Evolutionary conservation across 1,140 invertebrate species (phyloP).

Genomic region (Diabrotica virgifera): DNA sequence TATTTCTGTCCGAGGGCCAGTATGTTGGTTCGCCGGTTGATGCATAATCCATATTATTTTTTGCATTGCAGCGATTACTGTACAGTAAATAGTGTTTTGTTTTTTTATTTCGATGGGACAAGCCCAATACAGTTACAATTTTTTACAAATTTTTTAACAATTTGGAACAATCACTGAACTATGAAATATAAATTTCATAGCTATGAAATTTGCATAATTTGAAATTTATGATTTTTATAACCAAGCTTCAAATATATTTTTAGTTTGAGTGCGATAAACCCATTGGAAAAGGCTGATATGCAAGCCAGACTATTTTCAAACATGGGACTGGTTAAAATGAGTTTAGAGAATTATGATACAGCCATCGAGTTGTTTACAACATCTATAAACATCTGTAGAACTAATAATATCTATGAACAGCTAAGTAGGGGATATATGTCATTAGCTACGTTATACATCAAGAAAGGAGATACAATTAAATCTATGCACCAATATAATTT

Average conservation of each 20-base stretch:
- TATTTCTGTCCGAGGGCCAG: no score
- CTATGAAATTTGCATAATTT: no score
- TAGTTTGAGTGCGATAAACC: conserved; percentile 58
- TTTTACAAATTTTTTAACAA: no score
- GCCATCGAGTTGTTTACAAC: conserved; percentile 65
- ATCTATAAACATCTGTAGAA: conserved; percentile 67
- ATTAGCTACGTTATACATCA: conserved; percentile 61
- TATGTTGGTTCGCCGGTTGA: no score
- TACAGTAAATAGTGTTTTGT: no score
- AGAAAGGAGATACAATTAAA: conserved; percentile 57
- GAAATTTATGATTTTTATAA: no score
- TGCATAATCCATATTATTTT: no score
- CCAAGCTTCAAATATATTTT: conserved; percentile 24
- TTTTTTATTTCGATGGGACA: no score
- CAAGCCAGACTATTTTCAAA: conserved; percentile 78
- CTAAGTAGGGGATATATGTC: conserved; percentile 72
- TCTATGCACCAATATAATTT: conserved; percentile 66
- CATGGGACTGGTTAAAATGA: conserved; percentile 78
- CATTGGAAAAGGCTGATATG: conserved; percentile 78
- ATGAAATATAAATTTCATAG: no score
- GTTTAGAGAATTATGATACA: conserved; percentile 61
- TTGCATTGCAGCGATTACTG: no score
- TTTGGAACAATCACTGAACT: no score
- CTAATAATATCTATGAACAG: conserved; percentile 73
- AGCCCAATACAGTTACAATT: no score